Evolutionary conservation across 2,888 invertebrate genomes (phyloP), one percentile per base, ranked within the genome.

Genomic region (Hartigia nigra): DNA sequence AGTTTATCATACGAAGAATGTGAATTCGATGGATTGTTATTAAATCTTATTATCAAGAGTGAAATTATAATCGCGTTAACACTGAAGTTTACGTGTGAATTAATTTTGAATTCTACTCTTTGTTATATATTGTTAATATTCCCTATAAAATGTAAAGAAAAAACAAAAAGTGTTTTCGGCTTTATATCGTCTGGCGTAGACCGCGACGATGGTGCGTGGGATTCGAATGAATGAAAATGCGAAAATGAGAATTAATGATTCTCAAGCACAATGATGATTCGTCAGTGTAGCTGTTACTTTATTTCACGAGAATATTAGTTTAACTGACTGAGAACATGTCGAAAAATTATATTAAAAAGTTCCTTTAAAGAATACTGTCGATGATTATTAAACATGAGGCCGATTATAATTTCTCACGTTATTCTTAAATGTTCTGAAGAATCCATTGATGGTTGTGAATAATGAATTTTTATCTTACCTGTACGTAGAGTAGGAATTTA

Each of bases 11-110:
- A 87, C 91, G 1, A 92, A 88, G 70, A 94, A 94, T 81, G 91
- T 94, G 0, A 95, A 95, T 86, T 92, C 93, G 37, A 93, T 95
- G 92, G 96, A 96, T 92, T 96, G 96, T 92, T 96, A 96, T 87
- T 96, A 90, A 92, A 77, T 31, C 34, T 34, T 14, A n/a, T 55
- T 9, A 1, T 55, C 55, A 55, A 1, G 23, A 23, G 23, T 55
- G 23, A 55, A 55, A 55, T 2, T 55, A 2, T 55, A 2, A 5
- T 55, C 5, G 39, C 4, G 14, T 55, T 5, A 55, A 55, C 1
- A 55, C 23, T 55, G 0, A 55, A 9, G 23, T 23, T 23, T 55
- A 23, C 23, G 23, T 55, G 23, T 9, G 39, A 55, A 55, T 55
- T 23, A 23, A 55, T 23, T 14, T 5, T 23, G 39, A 39, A 9